These are phyloP conservation scores for Odocoileus virginianus DNA, from an alignment of 2,113 vertebrate species.

Conservation along the genomic window DNA sequence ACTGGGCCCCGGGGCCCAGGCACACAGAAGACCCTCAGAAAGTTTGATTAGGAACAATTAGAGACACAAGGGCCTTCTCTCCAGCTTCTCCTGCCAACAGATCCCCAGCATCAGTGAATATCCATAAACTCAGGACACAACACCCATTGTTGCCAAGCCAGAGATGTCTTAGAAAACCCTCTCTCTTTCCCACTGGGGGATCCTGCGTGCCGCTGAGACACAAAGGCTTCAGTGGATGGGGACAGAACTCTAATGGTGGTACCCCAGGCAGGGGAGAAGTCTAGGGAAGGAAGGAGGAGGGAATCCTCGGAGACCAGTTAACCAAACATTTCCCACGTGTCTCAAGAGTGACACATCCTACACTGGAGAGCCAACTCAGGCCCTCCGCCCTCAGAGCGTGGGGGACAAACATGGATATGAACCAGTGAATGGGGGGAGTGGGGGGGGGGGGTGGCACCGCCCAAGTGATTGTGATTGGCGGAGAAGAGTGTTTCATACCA, in stretches of 20 bases:
- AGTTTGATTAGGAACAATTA: background rate
- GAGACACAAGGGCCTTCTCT: background rate
- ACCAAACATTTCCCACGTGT: background rate
- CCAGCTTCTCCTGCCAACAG: background rate
- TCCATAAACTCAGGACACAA: background rate
- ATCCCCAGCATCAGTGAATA: background rate
- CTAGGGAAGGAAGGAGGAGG: background rate
- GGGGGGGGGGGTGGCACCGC: background rate
- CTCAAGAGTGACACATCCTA: background rate
- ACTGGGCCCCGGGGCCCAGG: background rate
- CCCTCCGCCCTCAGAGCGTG: background rate
- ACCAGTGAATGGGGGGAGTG: background rate
- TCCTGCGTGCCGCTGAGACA: background rate
- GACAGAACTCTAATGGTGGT: background rate
- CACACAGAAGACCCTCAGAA: conserved; percentile 36
- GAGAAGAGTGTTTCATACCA: too few species aligned
- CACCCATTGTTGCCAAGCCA: conserved; percentile 26
- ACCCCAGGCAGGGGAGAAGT: background rate
- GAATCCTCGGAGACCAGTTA: background rate
- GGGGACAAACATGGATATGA: background rate
- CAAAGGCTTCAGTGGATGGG: conserved; percentile 36
- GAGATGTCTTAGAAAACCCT: conserved; percentile 23
- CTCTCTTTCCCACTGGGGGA: background rate
- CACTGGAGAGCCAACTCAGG: background rate
- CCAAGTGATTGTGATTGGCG: background rate